Conservation (phyloP, 2,888 invertebrate genomes). For the Ramazzottius varieornatus region DNA sequence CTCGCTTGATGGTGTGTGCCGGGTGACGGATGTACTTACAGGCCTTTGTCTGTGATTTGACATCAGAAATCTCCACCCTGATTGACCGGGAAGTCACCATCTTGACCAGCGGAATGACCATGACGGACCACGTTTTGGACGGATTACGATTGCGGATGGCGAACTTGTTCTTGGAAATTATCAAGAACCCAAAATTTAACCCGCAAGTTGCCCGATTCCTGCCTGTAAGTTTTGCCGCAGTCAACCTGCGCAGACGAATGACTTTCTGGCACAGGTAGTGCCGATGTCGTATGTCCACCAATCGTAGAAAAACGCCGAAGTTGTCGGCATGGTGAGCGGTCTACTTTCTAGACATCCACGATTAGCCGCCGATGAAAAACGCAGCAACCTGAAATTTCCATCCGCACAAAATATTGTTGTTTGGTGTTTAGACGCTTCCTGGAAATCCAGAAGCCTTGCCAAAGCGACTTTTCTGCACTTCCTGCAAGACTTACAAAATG, state of each 20-base stretch:
- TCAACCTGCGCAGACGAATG: too few species aligned
- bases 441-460: too few species aligned
- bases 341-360: too few species aligned
- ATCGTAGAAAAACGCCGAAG: too few species aligned
- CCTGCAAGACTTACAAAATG: neutral
- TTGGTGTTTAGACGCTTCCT: too few species aligned
- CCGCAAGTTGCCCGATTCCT: conserved; percentile 22
- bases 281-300: too few species aligned
- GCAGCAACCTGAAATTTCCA: too few species aligned
- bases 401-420: too few species aligned
- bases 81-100: neutral
- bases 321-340: too few species aligned
- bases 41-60: neutral
- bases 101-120: neutral
- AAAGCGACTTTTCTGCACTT: neutral
- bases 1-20: neutral
- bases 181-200: conserved; percentile 25
- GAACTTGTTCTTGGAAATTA: conserved; percentile 26
- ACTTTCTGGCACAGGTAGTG: too few species aligned
- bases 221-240: conserved; percentile 16
- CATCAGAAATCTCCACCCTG: neutral
- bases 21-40: neutral
- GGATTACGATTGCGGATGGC: conserved; percentile 40
- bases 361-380: too few species aligned
- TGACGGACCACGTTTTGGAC: conserved; percentile 23